These are phyloP conservation scores for Gavia stellata DNA, from an alignment of 2,113 vertebrate species.

Conservation along the genomic window DNA sequence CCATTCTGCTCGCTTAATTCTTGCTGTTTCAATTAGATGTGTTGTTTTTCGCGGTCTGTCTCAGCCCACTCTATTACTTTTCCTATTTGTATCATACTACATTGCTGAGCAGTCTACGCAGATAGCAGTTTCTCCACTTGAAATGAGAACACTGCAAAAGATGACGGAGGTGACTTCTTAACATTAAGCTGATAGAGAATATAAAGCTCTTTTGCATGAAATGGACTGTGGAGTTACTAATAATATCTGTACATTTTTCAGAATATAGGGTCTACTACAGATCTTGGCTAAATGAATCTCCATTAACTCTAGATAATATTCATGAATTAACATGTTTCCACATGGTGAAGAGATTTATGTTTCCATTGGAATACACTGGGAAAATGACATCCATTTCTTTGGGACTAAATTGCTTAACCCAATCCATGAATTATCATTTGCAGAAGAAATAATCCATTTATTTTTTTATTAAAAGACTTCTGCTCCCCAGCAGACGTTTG, in stretches of 20 bases:
- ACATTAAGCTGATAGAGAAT: background rate
- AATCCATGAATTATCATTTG: background rate
- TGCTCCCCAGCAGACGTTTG: background rate
- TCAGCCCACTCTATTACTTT: conserved; percentile 14
- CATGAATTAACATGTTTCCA: background rate
- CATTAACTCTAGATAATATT: background rate
- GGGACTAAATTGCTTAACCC: background rate
- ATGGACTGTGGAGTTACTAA: background rate
- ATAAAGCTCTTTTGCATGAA: background rate
- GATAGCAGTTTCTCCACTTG: background rate
- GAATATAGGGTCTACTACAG: background rate
- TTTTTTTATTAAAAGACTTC: background rate
- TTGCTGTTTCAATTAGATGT: background rate
- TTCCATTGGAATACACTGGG: background rate
- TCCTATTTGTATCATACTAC: background rate
- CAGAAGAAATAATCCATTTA: background rate
- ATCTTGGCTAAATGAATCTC: background rate
- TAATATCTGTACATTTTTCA: background rate
- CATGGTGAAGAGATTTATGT: background rate
- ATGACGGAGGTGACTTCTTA: background rate
- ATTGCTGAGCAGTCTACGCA: background rate
- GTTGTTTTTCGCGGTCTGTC: background rate
- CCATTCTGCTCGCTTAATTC: background rate
- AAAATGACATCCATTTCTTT: background rate
- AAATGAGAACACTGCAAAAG: background rate